These are phyloP conservation scores for Herpailurus yagouaroundi DNA, from an alignment of 2,113 vertebrate species.

Conservation along the genomic window DNA sequence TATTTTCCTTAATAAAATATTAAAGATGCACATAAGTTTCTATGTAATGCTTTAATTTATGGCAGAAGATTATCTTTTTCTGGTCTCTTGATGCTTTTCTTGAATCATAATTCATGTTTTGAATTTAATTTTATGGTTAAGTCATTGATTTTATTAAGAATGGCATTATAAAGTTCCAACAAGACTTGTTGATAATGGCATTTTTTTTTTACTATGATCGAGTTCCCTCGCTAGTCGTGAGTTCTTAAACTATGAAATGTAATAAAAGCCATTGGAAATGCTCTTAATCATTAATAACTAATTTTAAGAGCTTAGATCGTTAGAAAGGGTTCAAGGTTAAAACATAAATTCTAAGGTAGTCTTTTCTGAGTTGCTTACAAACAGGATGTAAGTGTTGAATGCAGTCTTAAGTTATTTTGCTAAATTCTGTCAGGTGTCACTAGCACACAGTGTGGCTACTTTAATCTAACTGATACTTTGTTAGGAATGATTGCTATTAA, in stretches of 20 bases:
- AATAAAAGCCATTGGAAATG: background rate
- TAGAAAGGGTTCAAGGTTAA: background rate
- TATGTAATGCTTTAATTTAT: constrained; percentile 18
- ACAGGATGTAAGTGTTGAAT: background rate
- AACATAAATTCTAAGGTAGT: background rate
- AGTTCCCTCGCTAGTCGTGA: background rate
- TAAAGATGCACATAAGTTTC: background rate
- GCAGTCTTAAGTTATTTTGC: background rate
- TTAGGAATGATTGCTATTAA: background rate
- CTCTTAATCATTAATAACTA: constrained; percentile 22
- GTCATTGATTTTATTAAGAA: constrained; percentile 44
- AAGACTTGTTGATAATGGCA: constrained; percentile 5
- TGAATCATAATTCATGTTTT: constrained; percentile 48
- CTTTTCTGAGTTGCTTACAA: constrained; percentile 25
- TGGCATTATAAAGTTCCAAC: background rate
- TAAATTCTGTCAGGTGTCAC: background rate
- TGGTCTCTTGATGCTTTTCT: constrained; percentile 28
- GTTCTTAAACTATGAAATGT: constrained; percentile 34
- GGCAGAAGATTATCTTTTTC: background rate
- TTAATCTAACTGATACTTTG: background rate
- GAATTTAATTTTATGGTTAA: constrained; percentile 37
- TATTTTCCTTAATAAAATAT: background rate
- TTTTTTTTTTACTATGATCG: background rate
- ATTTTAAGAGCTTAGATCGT: constrained; percentile 22
- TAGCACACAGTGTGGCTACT: background rate